These are phyloP conservation scores for Drosophila tristis DNA, from an alignment of 1,140 invertebrate species.

Conservation along the genomic window DNA sequence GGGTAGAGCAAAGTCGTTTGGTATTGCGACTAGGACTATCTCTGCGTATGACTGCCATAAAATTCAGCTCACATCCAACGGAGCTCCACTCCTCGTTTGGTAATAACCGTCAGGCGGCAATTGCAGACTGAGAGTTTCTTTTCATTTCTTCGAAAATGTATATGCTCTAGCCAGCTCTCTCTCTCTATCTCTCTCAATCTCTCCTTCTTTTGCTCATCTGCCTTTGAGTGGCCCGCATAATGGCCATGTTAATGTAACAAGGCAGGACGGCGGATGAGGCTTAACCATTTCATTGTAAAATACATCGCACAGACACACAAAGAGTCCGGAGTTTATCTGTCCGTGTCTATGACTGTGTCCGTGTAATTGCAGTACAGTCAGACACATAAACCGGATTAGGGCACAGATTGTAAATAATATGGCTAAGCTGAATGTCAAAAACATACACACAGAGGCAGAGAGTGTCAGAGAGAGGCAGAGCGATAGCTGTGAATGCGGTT, in stretches of 20 bases:
- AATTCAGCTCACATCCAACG: constrained; percentile 69
- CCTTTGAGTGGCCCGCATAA: constrained; percentile 49
- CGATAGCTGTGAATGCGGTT: neutral
- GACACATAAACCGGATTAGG: constrained; percentile 69
- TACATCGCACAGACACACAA: constrained; percentile 5
- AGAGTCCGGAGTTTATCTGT: constrained; percentile 17
- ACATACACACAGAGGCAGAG: constrained; percentile 7
- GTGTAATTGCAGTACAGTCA: constrained; percentile 62
- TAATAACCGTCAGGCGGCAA: constrained; percentile 77
- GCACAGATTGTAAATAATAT: constrained; percentile 53
- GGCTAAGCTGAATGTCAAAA: constrained; percentile 32
- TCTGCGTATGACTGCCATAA: constrained; percentile 76
- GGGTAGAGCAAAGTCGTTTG: neutral
- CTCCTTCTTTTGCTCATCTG: neutral
- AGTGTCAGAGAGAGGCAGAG: constrained; percentile 2
- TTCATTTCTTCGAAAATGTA: constrained; percentile 56
- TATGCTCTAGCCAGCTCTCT: constrained; percentile 42
- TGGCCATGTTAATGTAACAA: constrained; percentile 65
- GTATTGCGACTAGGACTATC: constrained; percentile 47
- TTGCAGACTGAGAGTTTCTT: constrained; percentile 56
- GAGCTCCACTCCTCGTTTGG: constrained; percentile 18
- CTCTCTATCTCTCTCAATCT: neutral
- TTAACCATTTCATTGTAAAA: constrained; percentile 49
- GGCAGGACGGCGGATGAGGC: neutral
- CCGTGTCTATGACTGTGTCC: constrained; percentile 15